Conservation (phyloP, 2,113 vertebrate genomes). For the Elephantulus edwardii region DNA sequence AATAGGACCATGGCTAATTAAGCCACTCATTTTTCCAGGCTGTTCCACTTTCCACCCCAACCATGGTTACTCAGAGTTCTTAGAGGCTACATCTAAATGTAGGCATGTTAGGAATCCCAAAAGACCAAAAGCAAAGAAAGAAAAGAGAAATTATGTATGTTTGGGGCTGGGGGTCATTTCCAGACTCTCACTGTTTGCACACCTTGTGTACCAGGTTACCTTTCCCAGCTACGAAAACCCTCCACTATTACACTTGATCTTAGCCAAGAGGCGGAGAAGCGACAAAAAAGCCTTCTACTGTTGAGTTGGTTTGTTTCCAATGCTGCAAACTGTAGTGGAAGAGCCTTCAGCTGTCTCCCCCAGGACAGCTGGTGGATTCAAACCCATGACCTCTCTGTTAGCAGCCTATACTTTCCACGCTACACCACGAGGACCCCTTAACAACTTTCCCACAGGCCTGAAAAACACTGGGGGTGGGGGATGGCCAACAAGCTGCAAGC, state of each 20-base stretch:
- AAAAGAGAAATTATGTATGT: neutral
- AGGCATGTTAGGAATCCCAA: slow-evolving; percentile 80
- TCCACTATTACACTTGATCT: too few relatives aligned
- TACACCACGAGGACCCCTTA: too few relatives aligned
- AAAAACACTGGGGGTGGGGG: slow-evolving; percentile 53
- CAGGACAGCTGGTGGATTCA: too few relatives aligned
- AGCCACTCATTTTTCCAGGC: slow-evolving; percentile 67
- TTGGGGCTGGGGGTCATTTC: slow-evolving; percentile 41
- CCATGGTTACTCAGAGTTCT: slow-evolving; percentile 81
- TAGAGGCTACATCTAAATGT: slow-evolving; percentile 79
- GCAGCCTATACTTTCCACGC: too few relatives aligned
- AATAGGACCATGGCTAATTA: slow-evolving; percentile 76
- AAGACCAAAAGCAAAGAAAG: slow-evolving; percentile 75
- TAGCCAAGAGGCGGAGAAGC: too few relatives aligned
- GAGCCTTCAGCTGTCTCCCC: too few relatives aligned
- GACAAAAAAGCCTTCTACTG: too few relatives aligned
- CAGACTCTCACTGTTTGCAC: slow-evolving; percentile 75
- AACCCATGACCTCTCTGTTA: too few relatives aligned
- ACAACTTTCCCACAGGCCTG: slow-evolving; percentile 57
- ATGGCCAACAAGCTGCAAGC: slow-evolving; percentile 49
- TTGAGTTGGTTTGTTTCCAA: too few relatives aligned
- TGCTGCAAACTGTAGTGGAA: too few relatives aligned
- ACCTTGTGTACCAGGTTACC: slow-evolving; percentile 75
- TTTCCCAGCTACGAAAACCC: too few relatives aligned
- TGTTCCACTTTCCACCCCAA: slow-evolving; percentile 63